Conservation (phyloP, 2,113 vertebrate species). For the Bombycilla garrulus region DNA sequence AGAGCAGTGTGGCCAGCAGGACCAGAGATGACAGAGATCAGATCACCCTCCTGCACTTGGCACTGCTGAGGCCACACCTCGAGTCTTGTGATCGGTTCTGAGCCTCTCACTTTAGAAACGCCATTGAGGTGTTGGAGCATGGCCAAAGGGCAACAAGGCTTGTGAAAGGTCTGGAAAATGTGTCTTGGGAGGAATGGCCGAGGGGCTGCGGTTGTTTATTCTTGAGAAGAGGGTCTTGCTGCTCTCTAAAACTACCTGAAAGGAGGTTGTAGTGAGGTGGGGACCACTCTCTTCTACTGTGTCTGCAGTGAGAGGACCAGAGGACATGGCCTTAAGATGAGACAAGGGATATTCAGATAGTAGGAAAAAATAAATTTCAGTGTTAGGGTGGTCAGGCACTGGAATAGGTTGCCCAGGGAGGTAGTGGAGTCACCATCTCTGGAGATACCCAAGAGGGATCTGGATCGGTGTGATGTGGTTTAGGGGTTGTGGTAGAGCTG, state of each 20-base stretch:
- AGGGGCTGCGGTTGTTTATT: not conserved
- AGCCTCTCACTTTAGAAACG: not conserved
- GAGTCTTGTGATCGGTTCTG: not conserved
- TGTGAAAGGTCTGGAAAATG: not conserved
- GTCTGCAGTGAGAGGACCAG: not conserved
- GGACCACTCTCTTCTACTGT: not conserved
- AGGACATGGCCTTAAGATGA: not conserved
- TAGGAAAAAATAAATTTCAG: not conserved
- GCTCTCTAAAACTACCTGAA: not conserved
- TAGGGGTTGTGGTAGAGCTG: not conserved
- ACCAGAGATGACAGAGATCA: not conserved
- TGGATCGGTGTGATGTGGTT: not conserved
- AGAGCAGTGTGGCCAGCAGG: not conserved
- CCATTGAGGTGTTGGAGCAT: fast-evolving
- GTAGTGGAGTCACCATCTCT: not conserved
- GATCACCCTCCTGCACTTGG: not conserved
- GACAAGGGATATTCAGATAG: not conserved
- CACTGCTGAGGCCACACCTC: not conserved
- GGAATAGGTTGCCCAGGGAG: not conserved
- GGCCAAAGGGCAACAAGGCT: not conserved
- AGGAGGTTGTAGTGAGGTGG: not conserved
- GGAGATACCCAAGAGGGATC: not conserved
- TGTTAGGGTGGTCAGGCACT: not conserved
- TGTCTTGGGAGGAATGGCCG: not conserved
- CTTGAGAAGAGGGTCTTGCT: not conserved